Evolutionary conservation across 2,888 invertebrate genomes (phyloP), one percentile per base, ranked within the genome.

Genomic region (Lasioglossum vierecki): DNA sequence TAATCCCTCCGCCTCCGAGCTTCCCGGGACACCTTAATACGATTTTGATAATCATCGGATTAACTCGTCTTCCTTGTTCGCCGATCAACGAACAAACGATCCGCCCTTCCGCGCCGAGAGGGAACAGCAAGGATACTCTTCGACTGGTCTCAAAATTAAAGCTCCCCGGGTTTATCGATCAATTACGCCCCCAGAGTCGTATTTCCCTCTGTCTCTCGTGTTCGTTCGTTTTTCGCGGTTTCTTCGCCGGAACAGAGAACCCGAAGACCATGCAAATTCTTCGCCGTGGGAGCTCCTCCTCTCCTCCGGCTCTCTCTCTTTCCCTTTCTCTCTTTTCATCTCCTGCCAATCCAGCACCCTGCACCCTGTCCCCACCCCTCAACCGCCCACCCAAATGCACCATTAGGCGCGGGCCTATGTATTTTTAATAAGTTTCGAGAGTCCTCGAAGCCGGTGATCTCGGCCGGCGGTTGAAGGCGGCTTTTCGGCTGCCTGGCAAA

Each of bases 381-480:
- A 68, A 73, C 83, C 84, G 89, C 87, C 91, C 89, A 91, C 91
- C 91, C 90, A 91, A 93, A 92, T 88, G 86, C 86, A 89, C 91
- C 92, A 92, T 93, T 93, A 93, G 91, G 91, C 89, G 88, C 88
- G 87, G 91, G 88, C 90, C 92, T 93, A 92, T 93, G 93, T 93
- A 93, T 94, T 94, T 94, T 93, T 93, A 94, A 93, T 94, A 94
- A 94, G 92, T 93, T 93, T 93, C 92, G 90, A 92, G 91, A 91
- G 91, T 89, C 89, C 85, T 91, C 89, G 88, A 90, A 89, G 88
- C 87, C 81, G 88, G 91, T 89, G 88, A 90, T 89, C 90, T 85
- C 85, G 88, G 91, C 83, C 91, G 89, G 89, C 89, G 91, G 90
- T 91, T 89, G 90, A 89, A 91, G 91, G 91, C 92, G 92, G 93